A percentile compares a stretch with the other conserved stretches of the same genome.
Conservation (phyloP, 2,797 vertebrate species). For the Cichlasoma orientale region DNA sequence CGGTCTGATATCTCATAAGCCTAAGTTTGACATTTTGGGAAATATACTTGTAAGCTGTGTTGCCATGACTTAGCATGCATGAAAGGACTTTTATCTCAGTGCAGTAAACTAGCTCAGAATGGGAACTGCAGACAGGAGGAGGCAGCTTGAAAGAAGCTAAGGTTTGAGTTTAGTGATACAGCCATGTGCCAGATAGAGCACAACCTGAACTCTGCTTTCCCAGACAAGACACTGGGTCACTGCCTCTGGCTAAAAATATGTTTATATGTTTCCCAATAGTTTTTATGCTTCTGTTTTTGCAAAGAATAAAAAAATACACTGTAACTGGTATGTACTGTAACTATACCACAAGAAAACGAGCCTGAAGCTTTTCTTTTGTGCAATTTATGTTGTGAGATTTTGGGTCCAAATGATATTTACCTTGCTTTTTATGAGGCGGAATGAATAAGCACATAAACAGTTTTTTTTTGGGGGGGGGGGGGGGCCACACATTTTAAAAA, state of each 20-base stretch:
- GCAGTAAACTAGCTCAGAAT: not conserved
- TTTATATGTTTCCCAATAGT: not conserved
- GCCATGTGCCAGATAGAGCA: not conserved
- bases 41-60: not conserved
- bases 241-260: not conserved
- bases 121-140: not conserved
- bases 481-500: not conserved
- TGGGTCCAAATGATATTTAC: not conserved
- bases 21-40: not conserved
- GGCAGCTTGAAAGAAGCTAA: not conserved
- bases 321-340: not conserved
- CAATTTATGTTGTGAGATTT: not conserved
- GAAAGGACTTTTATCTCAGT: not conserved
- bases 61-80: not conserved
- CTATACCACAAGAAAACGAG: not conserved
- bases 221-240: not conserved
- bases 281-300: not conserved
- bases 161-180: not conserved
- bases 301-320: not conserved
- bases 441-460: not conserved
- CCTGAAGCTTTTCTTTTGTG: not conserved
- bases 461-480: not conserved
- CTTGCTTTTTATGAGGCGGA: not conserved
- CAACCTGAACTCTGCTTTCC: not conserved
- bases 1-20: not conserved